Evolutionary conservation across 2,113 vertebrate genomes (phyloP), one percentile per base, ranked within the genome.

Genomic region (Rhea pennata): DNA sequence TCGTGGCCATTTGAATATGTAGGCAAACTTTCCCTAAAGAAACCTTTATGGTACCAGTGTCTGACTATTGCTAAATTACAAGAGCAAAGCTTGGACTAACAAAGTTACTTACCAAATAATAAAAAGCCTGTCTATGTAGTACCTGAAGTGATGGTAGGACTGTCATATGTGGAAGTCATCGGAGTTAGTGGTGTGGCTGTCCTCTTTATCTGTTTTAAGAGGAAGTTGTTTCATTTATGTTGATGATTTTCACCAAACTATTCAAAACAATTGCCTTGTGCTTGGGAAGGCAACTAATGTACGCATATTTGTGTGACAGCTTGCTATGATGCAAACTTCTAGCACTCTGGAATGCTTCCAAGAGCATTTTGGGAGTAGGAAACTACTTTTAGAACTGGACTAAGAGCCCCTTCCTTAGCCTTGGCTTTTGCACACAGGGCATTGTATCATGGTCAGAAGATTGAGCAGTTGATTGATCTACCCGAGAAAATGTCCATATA

Each of bases 341-440:
- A 96, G 79, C 80, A 50, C 65, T 90, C 78, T 90, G 82, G 87
- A 79, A 24, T 74, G 51, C n/a, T 95, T 96, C 93, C 88, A 95
- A 75, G 72, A 88, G 22, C 53, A 8, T 95, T 96, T 74, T 83
- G 79, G 84, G 77, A 93, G 42, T 56, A 81, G 69, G 73, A 95
- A 95, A 92, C 76, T 51, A 51, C 66, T 96, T 92, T 88, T 59
- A 91, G 64, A 65, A 69, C 39, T 71, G 2, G 2, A 6, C 21
- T 67, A 84, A 70, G 87, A 61, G 51, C 54, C 87, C 29, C n/a
- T 88, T 88, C 65, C 51, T 64, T 83, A 85, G 20, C 29, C 33
- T 79, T 81, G 61, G 58, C 59, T 89, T 92, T 89, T 64, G 4
- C 3, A 2, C 58, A 16, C 21, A 19, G 51, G 46, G 36, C 39